phyloP scores from a whole-genome alignment of 2,113 vertebrate species.

The Bos taurus region DNA sequence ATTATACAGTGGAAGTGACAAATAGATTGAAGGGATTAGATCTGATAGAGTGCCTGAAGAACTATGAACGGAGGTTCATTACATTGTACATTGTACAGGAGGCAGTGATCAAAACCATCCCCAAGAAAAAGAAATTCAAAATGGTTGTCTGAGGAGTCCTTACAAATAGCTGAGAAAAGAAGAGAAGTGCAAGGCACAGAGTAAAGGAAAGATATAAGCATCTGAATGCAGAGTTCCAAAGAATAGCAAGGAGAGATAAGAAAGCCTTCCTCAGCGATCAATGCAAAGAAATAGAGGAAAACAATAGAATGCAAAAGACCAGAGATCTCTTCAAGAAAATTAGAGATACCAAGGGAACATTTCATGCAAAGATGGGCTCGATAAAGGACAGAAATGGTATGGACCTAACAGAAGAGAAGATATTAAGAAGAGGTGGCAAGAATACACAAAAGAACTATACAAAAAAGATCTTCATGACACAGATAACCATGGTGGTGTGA shows the following conservation, averaged over 20 bases:
- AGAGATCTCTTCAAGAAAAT: background rate
- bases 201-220: background rate
- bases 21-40: background rate
- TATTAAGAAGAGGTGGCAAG: background rate
- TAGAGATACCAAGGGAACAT: background rate
- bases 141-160: background rate
- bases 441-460: background rate
- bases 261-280: background rate
- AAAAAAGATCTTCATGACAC: background rate
- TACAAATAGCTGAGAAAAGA: background rate
- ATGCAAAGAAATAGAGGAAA: background rate
- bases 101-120: background rate
- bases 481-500: background rate
- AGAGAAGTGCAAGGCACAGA: background rate
- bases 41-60: background rate
- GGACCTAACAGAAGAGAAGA: background rate
- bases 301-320: background rate
- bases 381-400: background rate
- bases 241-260: background rate
- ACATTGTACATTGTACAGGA: background rate
- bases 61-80: fast-evolving
- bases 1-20: background rate
- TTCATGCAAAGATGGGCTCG: background rate
- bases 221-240: background rate
- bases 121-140: background rate